Evolutionary conservation across 1,140 invertebrate species (phyloP), one percentile per base, ranked within the genome.

Genomic region (Drosophila sp.): DNA sequence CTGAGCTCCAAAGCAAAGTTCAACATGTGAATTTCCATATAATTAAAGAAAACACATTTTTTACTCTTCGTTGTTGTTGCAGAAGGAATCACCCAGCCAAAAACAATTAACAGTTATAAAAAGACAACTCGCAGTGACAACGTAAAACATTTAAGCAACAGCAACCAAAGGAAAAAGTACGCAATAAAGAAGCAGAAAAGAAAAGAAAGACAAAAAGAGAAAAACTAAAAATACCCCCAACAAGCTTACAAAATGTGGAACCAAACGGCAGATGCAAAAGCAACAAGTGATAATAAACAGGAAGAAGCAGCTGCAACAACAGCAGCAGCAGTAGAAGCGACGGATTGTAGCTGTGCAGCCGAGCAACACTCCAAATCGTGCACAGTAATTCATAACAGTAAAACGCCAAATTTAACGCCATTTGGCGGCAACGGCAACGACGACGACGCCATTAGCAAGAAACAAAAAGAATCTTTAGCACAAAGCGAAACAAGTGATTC

Each of bases 401-500:
- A 86, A 87, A 64, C 65, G 77, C 55, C 66, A 61, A 73, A 80
- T 60, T 74, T 70, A 67, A 60, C 60, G 27, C 35, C 82, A 81
- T 78, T 89, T 90, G 84, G 80, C 85, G 84, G 77, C 71, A 90
- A 35, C 85, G 84, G 77, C 71, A 90, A 35, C 40, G 6, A 32
- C 68, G 65, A 65, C 60, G 57, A 55, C 69, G 77, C 76, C 72
- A 80, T 91, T 72, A 87, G 72, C 71, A 73, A 85, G 60, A 60
- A 89, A 68, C 62, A 89, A 68, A 82, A 80, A 70, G 72, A 80
- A 67, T 91, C 90, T 81, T 92, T 91, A 73, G 91, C 92, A 65
- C 71, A 82, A 72, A 83, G 76, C 44, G 92, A 92, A 65, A 86
- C 91, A 60, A 91, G 81, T 63, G 93, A 94, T 92, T 93, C 92